A percentile compares a stretch with the other conserved stretches of the same genome.
Evolutionary conservation across 2,113 vertebrate species (phyloP).

Genomic region (Anas platyrhynchos): DNA sequence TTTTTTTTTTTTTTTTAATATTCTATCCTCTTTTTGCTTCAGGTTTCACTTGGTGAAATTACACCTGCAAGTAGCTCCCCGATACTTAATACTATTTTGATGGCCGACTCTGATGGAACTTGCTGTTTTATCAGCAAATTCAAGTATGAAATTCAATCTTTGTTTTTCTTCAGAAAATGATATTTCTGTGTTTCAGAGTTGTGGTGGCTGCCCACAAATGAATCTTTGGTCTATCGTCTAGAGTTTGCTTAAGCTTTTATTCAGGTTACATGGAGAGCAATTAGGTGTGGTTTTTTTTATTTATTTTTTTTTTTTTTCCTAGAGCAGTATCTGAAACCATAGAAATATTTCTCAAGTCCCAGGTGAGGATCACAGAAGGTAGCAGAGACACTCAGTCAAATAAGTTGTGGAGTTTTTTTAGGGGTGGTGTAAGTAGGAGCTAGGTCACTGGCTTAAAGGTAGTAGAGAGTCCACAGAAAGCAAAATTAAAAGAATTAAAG

Average conservation of each 20-base stretch:
- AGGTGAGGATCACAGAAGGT: neutral
- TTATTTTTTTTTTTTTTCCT: neutral
- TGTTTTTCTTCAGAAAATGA: conserved; percentile 25
- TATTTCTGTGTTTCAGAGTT: conserved; percentile 4
- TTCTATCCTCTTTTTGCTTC: neutral
- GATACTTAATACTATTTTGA: neutral
- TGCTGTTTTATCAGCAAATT: conserved; percentile 40
- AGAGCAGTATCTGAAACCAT: neutral
- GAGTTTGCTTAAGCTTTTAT: conserved; percentile 12
- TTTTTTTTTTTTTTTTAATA: neutral
- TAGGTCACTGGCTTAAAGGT: neutral
- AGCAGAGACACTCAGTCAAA: neutral
- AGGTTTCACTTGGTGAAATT: conserved; percentile 6
- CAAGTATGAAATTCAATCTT: conserved; percentile 30
- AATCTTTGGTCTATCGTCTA: conserved; percentile 4
- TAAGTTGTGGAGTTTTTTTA: neutral
- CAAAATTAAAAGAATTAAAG: neutral
- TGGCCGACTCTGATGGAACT: neutral
- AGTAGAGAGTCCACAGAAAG: neutral
- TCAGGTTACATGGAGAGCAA: neutral
- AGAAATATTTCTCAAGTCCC: neutral
- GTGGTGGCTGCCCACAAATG: neutral
- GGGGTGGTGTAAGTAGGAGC: neutral
- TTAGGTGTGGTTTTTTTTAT: neutral
- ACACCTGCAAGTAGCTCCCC: conserved; percentile 1